Base-by-base conservation (phyloP, 2,888 invertebrate genomes). In the Drosophila atripex region DNA sequence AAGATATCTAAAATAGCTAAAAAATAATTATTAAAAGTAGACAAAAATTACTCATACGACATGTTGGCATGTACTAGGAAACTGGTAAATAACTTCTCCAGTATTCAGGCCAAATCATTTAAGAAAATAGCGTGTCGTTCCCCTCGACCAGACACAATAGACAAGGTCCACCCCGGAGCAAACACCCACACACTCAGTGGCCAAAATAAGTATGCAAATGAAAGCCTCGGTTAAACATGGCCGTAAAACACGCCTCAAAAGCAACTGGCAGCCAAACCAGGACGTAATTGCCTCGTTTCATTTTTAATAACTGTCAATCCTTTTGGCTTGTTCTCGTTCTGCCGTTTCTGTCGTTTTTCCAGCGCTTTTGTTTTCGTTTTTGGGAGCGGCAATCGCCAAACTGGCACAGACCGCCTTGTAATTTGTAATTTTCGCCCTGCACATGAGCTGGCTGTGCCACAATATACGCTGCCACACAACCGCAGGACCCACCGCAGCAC, bases 271-370 rank as follows among this genome's bases (percentile, higher is more conserved):
- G 50, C 84, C 56, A 66, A 38, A 72, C 51, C 58, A 66, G 65
- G 73, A 83, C 77, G 80, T 87, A 85, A 85, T 85, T 85, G 79
- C 76, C 84, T 82, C 79, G 77, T 85, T 85, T 87, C 77, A 72
- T 77, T 85, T 87, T 87, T 87, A 87, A 85, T 85, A 85, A 83
- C 86, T 82, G 84, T 77, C 88, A 84, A 84, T 85, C 86, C 86
- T 84, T 84, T 86, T 61, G 72, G 68, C 60, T 16, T 14, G 39
- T 39, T 39, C n/a, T 39, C 14, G 14, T 39, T 39, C 28, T 28
- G 28, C 28, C 9, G 28, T 28, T 9, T 28, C 9, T 28, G 28
- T 2, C 35, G 21, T 43, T 60, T 43, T 57, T 52, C 47, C 35
- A 12, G 9, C 39, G n/a, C 14, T 49, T 14, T 11, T 23, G 21